These are phyloP conservation scores for Notodonta dromedarius DNA, from an alignment of 2,888 invertebrate genomes.

Conservation along the genomic window DNA sequence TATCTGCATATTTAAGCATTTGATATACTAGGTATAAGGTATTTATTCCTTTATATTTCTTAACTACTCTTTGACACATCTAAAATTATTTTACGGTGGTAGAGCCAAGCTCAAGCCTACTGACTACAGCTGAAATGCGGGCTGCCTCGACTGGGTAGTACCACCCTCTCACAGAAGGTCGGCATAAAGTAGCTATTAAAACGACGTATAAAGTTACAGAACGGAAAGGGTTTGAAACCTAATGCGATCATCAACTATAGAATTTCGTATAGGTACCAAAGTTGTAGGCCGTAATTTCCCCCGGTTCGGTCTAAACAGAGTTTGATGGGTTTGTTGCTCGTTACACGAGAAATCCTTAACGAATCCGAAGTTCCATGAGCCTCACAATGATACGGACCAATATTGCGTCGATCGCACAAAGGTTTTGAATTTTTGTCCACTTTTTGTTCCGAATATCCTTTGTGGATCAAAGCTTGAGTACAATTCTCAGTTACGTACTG, in stretches of 20 bases:
- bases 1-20: neutral
- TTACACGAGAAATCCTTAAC: neutral
- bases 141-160: too few relatives aligned
- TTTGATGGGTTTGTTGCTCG: slow-evolving; percentile 54
- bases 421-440: too few relatives aligned
- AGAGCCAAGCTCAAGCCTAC: too few relatives aligned
- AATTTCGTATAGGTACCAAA: slow-evolving; percentile 17
- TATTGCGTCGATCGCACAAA: neutral
- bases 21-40: neutral
- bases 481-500: too few relatives aligned
- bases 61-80: too few relatives aligned
- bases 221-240: neutral
- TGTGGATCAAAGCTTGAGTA: too few relatives aligned
- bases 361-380: neutral
- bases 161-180: too few relatives aligned
- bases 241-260: neutral
- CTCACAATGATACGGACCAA: neutral
- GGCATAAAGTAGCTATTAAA: neutral
- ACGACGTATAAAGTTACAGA: neutral
- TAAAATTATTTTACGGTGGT: too few relatives aligned
- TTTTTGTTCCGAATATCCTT: too few relatives aligned
- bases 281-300: slow-evolving; percentile 55
- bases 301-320: slow-evolving; percentile 62
- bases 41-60: neutral
- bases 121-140: too few relatives aligned